phyloP scores from a whole-genome alignment of 2,113 vertebrate species.

The Loxodonta africana region DNA sequence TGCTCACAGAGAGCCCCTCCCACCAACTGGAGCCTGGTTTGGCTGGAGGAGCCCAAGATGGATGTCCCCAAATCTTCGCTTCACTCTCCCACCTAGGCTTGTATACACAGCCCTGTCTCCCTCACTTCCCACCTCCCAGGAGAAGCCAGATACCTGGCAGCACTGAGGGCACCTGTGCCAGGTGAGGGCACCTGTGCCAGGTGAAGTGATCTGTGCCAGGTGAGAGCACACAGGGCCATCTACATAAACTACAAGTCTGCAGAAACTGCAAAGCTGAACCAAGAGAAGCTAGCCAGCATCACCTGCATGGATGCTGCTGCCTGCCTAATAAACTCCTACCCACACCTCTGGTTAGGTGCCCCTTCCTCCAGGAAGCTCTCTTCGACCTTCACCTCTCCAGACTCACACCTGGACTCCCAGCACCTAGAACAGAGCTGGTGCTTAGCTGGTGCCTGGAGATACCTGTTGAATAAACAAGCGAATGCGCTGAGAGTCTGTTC shows the following conservation, averaged over 20 bases:
- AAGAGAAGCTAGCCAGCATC: neutral
- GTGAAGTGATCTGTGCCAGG: neutral
- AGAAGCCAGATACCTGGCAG: neutral
- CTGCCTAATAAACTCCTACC: neutral
- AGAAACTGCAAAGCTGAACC: neutral
- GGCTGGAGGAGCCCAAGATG: neutral
- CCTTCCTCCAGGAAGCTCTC: constrained; percentile 57
- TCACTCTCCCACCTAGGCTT: accelerated
- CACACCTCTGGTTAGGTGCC: neutral
- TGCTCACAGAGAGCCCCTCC: neutral
- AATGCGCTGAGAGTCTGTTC: neutral
- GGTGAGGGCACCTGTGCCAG: neutral
- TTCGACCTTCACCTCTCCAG: neutral
- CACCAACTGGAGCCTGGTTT: neutral
- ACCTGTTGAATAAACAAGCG: neutral
- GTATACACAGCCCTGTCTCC: neutral
- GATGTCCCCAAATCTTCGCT: neutral
- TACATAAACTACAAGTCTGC: neutral
- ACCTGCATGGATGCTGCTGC: neutral
- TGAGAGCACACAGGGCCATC: accelerated
- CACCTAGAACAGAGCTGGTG: neutral
- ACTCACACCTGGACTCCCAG: neutral
- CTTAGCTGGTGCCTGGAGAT: neutral
- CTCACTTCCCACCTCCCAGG: neutral
- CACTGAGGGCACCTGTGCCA: neutral